These are phyloP conservation scores for Lepidurus couesii DNA, from an alignment of 1,140 invertebrate species.

Conservation along the genomic window DNA sequence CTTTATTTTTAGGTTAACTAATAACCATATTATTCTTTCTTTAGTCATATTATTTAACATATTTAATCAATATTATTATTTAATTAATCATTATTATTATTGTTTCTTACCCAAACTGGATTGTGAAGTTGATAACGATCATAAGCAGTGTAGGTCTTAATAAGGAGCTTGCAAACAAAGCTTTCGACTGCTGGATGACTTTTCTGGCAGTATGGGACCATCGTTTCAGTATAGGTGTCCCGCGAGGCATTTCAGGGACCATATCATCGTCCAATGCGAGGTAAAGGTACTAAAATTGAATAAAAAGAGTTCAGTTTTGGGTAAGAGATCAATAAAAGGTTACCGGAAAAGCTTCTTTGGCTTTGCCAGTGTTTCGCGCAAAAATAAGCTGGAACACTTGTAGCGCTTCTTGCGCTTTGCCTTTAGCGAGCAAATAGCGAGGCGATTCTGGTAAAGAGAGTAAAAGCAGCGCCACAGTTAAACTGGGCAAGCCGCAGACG, in stretches of 20 bases:
- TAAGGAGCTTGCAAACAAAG: slow-evolving; percentile 69
- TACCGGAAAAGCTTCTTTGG: slow-evolving; percentile 56
- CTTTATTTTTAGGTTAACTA: not conserved
- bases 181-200: slow-evolving; percentile 71
- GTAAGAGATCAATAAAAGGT: not conserved
- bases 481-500: slow-evolving; percentile 62
- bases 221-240: slow-evolving; percentile 12
- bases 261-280: slow-evolving; percentile 61
- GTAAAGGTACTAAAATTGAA: slow-evolving; percentile 50
- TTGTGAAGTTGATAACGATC: slow-evolving; percentile 78
- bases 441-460: slow-evolving; percentile 76
- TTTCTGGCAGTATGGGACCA: slow-evolving; percentile 63
- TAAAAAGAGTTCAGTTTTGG: not conserved
- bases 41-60: not conserved
- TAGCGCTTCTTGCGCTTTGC: slow-evolving; percentile 62
- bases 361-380: slow-evolving; percentile 58
- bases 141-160: slow-evolving; percentile 73
- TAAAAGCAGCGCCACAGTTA: slow-evolving; percentile 58
- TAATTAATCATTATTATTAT: not conserved
- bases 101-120: slow-evolving; percentile 66
- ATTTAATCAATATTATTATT: not conserved
- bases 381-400: slow-evolving; percentile 72
- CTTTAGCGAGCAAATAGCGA: slow-evolving; percentile 69
- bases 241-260: not conserved
- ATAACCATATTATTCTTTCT: not conserved